Percentiles rank a stretch among this genome's conserved stretches.
These are phyloP conservation scores for Saccostrea echinata DNA, from an alignment of 1,140 invertebrate genomes.

Conservation along the genomic window DNA sequence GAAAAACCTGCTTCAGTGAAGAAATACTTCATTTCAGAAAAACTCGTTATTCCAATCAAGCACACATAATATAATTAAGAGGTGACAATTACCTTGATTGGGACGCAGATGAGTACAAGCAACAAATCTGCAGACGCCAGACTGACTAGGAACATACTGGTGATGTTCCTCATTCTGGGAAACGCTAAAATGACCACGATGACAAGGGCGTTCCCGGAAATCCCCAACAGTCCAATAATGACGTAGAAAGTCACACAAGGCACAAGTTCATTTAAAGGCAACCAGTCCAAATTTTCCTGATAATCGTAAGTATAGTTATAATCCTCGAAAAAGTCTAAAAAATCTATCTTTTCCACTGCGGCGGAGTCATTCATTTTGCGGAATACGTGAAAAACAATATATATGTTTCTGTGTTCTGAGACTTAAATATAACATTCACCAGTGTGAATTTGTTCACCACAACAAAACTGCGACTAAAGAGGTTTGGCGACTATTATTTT, in stretches of 20 bases:
- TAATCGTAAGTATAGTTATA: constrained; percentile 62
- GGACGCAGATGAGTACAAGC: constrained; percentile 87
- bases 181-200: constrained; percentile 58
- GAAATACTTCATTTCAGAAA: no score
- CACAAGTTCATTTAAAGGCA: constrained; percentile 83
- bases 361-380: not conserved
- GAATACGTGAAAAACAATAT: no score
- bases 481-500: no score
- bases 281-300: constrained; percentile 46
- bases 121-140: constrained; percentile 87
- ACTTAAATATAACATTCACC: no score
- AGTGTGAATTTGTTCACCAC: no score
- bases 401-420: no score
- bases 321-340: not conserved
- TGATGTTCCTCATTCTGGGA: constrained; percentile 63
- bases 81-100: constrained; percentile 79
- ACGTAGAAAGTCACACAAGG: constrained; percentile 84
- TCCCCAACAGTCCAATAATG: constrained; percentile 79
- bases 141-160: constrained; percentile 85
- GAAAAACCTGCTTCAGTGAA: no score
- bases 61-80: not conserved
- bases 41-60: no score
- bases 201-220: constrained; percentile 59
- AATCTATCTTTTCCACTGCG: not conserved
- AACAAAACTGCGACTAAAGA: no score